These are phyloP conservation scores for Characodon lateralis DNA, from an alignment of 2,797 vertebrate genomes.

Conservation along the genomic window DNA sequence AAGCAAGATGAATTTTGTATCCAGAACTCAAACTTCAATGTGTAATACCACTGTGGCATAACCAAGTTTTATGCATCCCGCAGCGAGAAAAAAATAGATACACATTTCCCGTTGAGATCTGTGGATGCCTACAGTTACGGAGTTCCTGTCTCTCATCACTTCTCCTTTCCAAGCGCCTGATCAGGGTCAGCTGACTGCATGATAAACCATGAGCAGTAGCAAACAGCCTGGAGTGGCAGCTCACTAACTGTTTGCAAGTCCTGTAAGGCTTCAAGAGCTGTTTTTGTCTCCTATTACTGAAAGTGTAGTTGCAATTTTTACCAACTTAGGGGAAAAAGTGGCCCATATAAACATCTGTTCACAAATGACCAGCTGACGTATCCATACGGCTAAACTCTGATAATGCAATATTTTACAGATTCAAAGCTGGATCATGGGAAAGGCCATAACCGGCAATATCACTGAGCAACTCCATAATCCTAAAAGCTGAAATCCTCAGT, in stretches of 20 bases:
- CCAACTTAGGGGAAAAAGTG: constrained; percentile 7
- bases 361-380: constrained; percentile 34
- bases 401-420: constrained; percentile 65
- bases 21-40: background rate
- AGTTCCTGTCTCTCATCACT: constrained; percentile 78
- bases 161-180: constrained; percentile 84
- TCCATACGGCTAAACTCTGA: constrained; percentile 48
- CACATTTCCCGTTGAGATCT: constrained; percentile 54
- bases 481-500: constrained; percentile 89
- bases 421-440: constrained; percentile 79
- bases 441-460: constrained; percentile 84
- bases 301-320: constrained; percentile 32
- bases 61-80: constrained; percentile 19
- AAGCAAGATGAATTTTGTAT: background rate
- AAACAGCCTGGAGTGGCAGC: constrained; percentile 76
- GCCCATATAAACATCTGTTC: constrained; percentile 30
- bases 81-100: constrained; percentile 26
- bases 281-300: constrained; percentile 41
- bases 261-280: constrained; percentile 48
- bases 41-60: constrained; percentile 2
- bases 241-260: constrained; percentile 65
- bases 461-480: constrained; percentile 91
- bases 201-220: constrained; percentile 80
- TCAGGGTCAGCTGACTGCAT: constrained; percentile 83
- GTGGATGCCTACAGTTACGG: constrained; percentile 70